phyloP scores from a whole-genome alignment of 2,797 vertebrate species.

The Salarias fasciatus region DNA sequence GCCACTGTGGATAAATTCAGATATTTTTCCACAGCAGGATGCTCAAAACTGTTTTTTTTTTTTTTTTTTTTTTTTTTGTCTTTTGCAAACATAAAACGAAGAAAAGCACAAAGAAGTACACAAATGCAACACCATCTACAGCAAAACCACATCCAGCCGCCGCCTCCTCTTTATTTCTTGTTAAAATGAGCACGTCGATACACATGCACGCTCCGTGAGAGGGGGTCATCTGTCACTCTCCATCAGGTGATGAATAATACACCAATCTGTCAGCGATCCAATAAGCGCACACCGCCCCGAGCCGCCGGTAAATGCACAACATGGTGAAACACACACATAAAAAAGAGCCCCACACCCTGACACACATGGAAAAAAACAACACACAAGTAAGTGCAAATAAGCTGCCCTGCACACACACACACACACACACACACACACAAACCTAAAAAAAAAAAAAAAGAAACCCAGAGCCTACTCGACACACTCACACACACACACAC shows the following conservation, averaged over 20 bases:
- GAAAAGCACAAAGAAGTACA: background rate
- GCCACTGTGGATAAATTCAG: no score
- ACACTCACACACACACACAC: conserved; percentile 16
- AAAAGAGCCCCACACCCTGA: conserved; percentile 20
- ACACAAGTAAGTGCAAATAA: conserved; percentile 33
- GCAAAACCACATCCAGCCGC: background rate
- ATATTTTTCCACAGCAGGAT: no score
- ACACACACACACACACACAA: conserved; percentile 14
- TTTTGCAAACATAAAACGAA: background rate
- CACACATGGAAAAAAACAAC: background rate
- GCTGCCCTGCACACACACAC: conserved; percentile 4
- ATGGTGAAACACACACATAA: conserved; percentile 36
- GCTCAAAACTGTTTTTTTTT: no score
- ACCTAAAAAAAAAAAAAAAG: background rate
- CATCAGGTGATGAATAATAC: conserved; percentile 72
- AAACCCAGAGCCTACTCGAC: background rate
- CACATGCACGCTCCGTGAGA: conserved; percentile 30
- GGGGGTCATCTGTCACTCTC: conserved; percentile 61
- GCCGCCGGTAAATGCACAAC: conserved; percentile 48
- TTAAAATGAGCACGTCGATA: conserved; percentile 33
- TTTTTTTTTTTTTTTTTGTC: no score
- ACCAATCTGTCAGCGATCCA: conserved; percentile 58
- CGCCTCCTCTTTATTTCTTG: conserved; percentile 18
- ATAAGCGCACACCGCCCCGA: conserved; percentile 61
- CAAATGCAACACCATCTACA: background rate